These are phyloP conservation scores for Diachasmimorpha longicaudata DNA, from an alignment of 1,140 invertebrate genomes.

Conservation along the genomic window DNA sequence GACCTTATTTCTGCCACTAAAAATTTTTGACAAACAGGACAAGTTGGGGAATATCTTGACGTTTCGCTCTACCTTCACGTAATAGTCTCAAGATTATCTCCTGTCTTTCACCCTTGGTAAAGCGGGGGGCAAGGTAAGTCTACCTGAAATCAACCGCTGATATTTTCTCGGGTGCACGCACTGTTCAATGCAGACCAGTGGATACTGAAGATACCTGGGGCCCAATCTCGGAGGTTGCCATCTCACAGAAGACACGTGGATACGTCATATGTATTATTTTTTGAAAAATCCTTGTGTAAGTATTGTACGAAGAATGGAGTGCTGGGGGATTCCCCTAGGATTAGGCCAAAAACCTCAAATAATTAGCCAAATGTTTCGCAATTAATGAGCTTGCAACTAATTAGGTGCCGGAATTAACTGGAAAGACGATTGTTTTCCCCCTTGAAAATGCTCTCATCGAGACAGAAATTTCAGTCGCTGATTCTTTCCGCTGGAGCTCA, in stretches of 20 bases:
- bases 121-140: not conserved
- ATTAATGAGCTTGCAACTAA: too few species aligned
- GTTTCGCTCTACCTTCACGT: conserved; percentile 14
- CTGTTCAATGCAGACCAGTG: too few species aligned
- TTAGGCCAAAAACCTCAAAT: not conserved
- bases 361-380: too few species aligned
- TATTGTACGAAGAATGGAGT: not conserved
- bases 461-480: not conserved
- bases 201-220: too few species aligned
- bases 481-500: not conserved
- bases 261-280: too few species aligned
- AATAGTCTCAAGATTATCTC: conserved; percentile 1
- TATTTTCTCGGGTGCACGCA: not conserved
- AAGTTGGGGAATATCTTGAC: not conserved
- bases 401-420: too few species aligned
- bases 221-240: too few species aligned
- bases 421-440: not conserved
- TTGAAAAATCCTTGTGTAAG: too few species aligned
- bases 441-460: not conserved
- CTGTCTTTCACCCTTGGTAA: not conserved
- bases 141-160: not conserved
- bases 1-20: not conserved
- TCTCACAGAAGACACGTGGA: too few species aligned
- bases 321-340: not conserved
- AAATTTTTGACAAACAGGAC: not conserved